A percentile compares a stretch with the other conserved stretches of the same genome.
These are phyloP conservation scores for Progne subis DNA, from an alignment of 2,113 vertebrate species.

Conservation along the genomic window DNA sequence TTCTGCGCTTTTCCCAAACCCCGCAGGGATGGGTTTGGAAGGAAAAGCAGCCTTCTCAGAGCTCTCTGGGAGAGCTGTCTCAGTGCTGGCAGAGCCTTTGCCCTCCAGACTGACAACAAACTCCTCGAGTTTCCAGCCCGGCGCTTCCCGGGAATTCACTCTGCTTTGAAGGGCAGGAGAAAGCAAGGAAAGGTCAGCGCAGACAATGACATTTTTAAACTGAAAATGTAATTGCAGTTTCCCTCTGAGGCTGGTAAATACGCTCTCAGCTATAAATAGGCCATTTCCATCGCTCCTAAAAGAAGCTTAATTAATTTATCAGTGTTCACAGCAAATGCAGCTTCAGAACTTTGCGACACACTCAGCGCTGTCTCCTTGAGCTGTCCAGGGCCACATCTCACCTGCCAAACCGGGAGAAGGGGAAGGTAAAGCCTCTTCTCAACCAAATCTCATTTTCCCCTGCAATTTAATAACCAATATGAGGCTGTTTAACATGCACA, in stretches of 20 bases:
- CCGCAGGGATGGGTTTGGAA: background rate
- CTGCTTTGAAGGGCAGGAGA: background rate
- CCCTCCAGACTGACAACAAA: background rate
- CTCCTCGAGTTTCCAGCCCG: background rate
- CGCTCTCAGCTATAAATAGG: background rate
- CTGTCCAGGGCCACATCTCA: background rate
- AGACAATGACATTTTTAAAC: background rate
- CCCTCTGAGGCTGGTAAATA: background rate
- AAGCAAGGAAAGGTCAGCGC: background rate
- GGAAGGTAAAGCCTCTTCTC: background rate
- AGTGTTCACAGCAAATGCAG: background rate
- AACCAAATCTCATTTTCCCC: background rate
- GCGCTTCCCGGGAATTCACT: background rate
- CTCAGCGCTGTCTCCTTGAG: background rate
- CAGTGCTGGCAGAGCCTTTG: background rate
- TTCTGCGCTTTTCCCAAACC: rapidly evolving
- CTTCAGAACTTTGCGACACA: background rate
- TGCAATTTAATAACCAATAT: background rate
- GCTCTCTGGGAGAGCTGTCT: background rate
- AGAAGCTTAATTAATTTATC: background rate
- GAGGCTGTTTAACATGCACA: background rate
- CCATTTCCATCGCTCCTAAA: background rate
- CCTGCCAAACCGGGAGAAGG: background rate
- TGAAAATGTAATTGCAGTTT: background rate
- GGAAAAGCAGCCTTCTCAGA: background rate